These are phyloP conservation scores for Nansenia antarctica DNA, from an alignment of 2,113 vertebrate species.

Conservation along the genomic window DNA sequence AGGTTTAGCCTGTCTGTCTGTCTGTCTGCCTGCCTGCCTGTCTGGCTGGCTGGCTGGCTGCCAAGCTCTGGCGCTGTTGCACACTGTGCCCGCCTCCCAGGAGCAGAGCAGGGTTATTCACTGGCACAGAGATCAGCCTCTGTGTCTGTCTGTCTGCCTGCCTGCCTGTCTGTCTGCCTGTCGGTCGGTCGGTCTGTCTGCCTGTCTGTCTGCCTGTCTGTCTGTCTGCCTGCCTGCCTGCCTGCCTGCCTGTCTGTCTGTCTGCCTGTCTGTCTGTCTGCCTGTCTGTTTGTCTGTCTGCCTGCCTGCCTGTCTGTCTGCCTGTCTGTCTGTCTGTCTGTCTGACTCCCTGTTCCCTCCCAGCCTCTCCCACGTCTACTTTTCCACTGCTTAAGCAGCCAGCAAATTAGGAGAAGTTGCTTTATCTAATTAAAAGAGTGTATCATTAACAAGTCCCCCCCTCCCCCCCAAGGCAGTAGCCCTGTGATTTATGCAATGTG, in stretches of 20 bases:
- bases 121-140: constrained; percentile 13
- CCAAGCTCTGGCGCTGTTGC: not conserved
- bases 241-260: too few relatives aligned
- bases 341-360: not conserved
- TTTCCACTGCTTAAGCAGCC: constrained; percentile 49
- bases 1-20: not conserved
- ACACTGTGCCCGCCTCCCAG: not conserved
- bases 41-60: not conserved
- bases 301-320: too few relatives aligned
- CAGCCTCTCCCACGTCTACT: constrained; percentile 26
- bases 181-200: too few relatives aligned
- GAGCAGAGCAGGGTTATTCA: constrained; percentile 13
- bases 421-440: constrained; percentile 59
- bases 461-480: constrained; percentile 43
- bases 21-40: not conserved
- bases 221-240: constrained; percentile 3
- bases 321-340: constrained; percentile 14
- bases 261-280: not conserved
- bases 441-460: constrained; percentile 55
- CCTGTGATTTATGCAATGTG: constrained; percentile 46
- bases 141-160: constrained; percentile 7
- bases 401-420: constrained; percentile 48
- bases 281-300: constrained; percentile 13
- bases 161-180: too few relatives aligned
- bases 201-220: constrained; percentile 2